These are phyloP conservation scores for Myotis findleyi DNA, from an alignment of 2,797 vertebrate genomes.

Conservation along the genomic window DNA sequence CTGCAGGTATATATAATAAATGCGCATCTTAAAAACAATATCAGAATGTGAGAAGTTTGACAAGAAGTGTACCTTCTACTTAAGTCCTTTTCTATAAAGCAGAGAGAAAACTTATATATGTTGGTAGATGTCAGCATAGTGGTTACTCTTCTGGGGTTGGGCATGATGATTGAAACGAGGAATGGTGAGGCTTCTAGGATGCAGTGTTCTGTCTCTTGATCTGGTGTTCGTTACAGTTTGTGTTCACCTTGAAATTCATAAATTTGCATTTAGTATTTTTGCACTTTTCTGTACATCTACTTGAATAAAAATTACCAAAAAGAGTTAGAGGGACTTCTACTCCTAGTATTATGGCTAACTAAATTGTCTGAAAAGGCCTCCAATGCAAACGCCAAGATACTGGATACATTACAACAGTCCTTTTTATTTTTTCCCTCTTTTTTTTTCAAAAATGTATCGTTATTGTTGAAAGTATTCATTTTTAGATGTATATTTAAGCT, in stretches of 20 bases:
- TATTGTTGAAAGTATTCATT: too few species aligned
- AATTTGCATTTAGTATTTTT: background rate
- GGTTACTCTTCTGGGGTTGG: background rate
- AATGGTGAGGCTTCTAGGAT: background rate
- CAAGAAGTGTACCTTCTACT: background rate
- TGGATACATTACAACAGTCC: background rate
- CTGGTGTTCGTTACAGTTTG: background rate
- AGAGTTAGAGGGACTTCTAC: background rate
- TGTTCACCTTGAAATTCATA: background rate
- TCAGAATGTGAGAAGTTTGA: background rate
- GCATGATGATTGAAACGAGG: background rate
- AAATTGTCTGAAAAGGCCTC: slow-evolving; percentile 5
- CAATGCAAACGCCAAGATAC: background rate
- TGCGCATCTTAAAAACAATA: background rate
- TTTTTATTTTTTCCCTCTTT: too few species aligned
- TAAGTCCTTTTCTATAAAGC: background rate
- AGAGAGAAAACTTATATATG: background rate
- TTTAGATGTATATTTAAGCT: background rate
- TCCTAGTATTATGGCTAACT: background rate
- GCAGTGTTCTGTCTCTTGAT: background rate
- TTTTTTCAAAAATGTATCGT: too few species aligned
- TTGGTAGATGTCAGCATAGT: background rate
- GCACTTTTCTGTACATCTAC: background rate
- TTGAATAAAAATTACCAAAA: background rate
- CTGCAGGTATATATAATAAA: background rate